Base-by-base conservation (phyloP, 2,113 vertebrate genomes). In the Pangasianodon hypophthalmus region DNA sequence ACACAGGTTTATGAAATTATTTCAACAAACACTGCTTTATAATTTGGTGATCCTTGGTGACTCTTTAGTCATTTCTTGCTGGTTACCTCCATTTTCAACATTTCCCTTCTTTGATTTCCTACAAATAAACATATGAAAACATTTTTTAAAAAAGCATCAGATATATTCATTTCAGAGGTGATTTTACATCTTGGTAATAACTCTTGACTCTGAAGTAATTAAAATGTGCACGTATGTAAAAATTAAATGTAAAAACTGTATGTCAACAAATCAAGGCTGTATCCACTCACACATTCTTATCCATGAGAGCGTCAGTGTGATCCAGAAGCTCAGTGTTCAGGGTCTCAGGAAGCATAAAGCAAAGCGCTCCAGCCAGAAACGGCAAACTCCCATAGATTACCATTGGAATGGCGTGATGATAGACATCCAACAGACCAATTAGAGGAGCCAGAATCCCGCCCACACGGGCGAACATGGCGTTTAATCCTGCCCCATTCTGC, bases 301-400 rank as follows among this genome's bases (percentile, higher is more conserved):
- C 73, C 19, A 16, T 60, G 19, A 87, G 56, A 14, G 88, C 16
- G 0, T 92, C 85, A 5, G 92, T 88, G 60, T 91, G 81, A 10
- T 99, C 98, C 16, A 91, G 93, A 71, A 98, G 95, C 4, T 96
- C 92, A 0, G 69, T 37, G 16, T 96, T 96, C 0, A 81, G 37
- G 0, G 97, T 98, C 93, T 99, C 97, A 0, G 98, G 97, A 75
- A 99, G 94, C 13, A 98, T 90, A 21, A 95, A 10, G 24, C 96
- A 96, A 9, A 96, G 88, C 0, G 92, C 80, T 0, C 95, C 95
- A 0, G 88, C 96, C 14, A 89, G 0, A 0, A 97, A 62, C 0
- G 97, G 95, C 24, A 94, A 1, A 32, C 92, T 94, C 24, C 98
- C 97, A 0, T 95, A 97, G 86, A 98, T 90, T 46, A 95, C 4